phyloP scores from a whole-genome alignment of 2,113 vertebrate genomes.

The Pontoporia blainvillei region DNA sequence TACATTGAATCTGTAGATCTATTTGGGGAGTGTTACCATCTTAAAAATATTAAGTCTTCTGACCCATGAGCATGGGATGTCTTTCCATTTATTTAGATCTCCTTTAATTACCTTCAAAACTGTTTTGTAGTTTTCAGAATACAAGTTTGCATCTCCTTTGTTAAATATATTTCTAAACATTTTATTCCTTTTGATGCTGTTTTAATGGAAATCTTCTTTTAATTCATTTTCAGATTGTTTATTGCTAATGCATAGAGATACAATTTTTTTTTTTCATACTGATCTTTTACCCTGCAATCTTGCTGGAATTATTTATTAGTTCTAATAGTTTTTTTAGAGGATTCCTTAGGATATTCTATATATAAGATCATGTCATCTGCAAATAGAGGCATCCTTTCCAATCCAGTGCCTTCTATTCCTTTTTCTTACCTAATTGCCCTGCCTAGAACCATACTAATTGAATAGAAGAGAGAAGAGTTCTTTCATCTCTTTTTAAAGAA shows the following conservation, averaged over 20 bases:
- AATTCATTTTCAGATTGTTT: neutral
- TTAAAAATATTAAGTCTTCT: neutral
- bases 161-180: neutral
- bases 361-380: neutral
- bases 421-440: neutral
- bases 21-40: neutral
- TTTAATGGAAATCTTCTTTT: neutral
- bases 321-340: neutral
- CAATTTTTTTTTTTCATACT: neutral
- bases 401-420: neutral
- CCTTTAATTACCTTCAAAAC: neutral
- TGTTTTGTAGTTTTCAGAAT: neutral
- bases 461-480: neutral
- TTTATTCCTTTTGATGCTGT: neutral
- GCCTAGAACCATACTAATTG: neutral
- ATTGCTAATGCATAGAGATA: neutral
- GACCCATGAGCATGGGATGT: neutral
- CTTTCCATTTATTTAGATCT: neutral
- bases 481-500: neutral
- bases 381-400: neutral
- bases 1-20: neutral
- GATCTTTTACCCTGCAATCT: neutral
- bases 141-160: no score
- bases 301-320: neutral
- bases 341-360: no score